Evolutionary conservation across 2,113 vertebrate species (phyloP).

Genomic region (Dipodomys stephensi): DNA sequence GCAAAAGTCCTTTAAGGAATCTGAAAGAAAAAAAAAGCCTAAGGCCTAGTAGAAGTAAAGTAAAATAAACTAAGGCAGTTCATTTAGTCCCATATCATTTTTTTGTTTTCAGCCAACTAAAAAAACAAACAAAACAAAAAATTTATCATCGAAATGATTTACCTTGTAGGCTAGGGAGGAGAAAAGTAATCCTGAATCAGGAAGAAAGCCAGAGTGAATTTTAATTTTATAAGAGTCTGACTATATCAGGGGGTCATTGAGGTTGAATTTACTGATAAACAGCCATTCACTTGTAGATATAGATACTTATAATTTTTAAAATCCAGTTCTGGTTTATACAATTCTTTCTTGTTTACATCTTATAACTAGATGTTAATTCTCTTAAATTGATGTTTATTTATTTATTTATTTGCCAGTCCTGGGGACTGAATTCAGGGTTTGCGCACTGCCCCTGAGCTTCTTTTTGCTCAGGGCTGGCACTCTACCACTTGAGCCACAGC

Average conservation of each 20-base stretch:
- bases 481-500: no score
- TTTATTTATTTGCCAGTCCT: no score
- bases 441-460: no score
- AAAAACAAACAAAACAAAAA: not conserved
- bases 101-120: not conserved
- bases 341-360: not conserved
- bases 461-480: no score
- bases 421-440: no score
- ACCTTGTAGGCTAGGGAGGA: not conserved
- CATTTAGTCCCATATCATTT: not conserved
- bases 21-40: not conserved
- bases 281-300: not conserved
- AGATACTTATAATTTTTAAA: constrained; percentile 4
- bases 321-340: not conserved
- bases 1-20: not conserved
- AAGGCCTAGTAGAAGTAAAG: not conserved
- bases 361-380: constrained; percentile 3
- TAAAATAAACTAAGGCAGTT: not conserved
- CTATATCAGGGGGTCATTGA: not conserved
- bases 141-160: not conserved
- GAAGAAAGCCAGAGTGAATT: not conserved
- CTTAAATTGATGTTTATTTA: not conserved
- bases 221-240: constrained; percentile 17
- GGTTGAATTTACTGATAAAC: not conserved
- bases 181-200: not conserved